These are phyloP conservation scores for Aphis craccivora DNA, from an alignment of 1,140 invertebrate species.

Conservation along the genomic window DNA sequence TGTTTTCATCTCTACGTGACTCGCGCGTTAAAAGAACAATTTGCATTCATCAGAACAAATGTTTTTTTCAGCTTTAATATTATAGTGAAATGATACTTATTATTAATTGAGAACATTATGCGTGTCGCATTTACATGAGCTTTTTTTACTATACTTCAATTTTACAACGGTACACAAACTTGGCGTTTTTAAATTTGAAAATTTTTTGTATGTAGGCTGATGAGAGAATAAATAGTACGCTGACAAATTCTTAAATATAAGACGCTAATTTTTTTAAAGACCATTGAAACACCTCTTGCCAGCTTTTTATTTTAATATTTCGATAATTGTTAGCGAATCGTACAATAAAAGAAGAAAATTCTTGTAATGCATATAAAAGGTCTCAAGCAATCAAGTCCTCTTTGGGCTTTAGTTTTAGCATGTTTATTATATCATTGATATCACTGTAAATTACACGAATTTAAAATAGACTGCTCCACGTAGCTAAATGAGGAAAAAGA, in stretches of 20 bases:
- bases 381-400: neutral
- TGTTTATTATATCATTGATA: neutral
- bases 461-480: neutral
- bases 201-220: neutral
- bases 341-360: neutral
- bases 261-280: too few species aligned
- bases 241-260: too few species aligned
- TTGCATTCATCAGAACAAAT: neutral
- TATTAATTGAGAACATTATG: neutral
- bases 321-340: neutral
- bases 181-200: neutral
- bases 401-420: neutral
- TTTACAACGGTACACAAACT: neutral
- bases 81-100: neutral
- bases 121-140: neutral
- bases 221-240: too few species aligned
- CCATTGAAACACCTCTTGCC: neutral
- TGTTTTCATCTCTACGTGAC: neutral
- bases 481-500: neutral
- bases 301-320: neutral
- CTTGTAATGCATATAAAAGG: neutral
- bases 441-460: neutral
- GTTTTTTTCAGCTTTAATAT: neutral
- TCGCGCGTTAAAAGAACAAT: neutral
- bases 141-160: too few species aligned